A percentile compares a stretch with the other conserved stretches of the same genome.
Evolutionary conservation across 1,140 invertebrate species (phyloP).

Genomic region (Gonioctena quinquepunctata): DNA sequence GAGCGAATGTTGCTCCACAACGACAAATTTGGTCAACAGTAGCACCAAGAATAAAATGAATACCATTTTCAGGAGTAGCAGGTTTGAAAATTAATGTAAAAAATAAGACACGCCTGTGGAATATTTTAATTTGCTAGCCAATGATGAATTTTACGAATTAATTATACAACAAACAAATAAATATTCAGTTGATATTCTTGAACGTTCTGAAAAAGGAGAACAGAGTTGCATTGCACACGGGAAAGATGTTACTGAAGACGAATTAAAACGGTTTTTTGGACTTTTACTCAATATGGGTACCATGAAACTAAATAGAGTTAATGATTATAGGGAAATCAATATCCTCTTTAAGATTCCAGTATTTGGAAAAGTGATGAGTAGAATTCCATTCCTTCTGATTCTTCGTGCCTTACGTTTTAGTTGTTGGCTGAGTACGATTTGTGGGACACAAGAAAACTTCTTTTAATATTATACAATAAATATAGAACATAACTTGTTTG

Average conservation of each 20-base stretch:
- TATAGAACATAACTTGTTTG: too few relatives aligned
- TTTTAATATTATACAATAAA: too few relatives aligned
- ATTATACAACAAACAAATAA: background rate
- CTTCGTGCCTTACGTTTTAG: background rate
- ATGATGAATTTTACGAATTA: background rate
- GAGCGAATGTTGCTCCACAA: background rate
- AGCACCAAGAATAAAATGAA: background rate
- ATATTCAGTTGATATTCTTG: background rate
- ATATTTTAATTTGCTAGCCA: background rate
- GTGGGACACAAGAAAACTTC: too few relatives aligned
- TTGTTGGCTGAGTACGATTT: too few relatives aligned
- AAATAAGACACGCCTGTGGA: background rate
- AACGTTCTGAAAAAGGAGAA: background rate
- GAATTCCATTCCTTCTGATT: background rate
- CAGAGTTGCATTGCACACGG: background rate
- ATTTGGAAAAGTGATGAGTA: background rate
- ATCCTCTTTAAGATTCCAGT: background rate
- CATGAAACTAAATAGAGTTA: background rate
- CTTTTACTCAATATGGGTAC: background rate
- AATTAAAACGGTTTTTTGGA: background rate
- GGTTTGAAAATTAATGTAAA: background rate
- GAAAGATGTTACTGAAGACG: background rate
- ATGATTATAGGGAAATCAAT: background rate
- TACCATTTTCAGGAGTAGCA: background rate
- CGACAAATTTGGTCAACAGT: background rate